phyloP scores from a whole-genome alignment of 2,888 invertebrate genomes.

The Nemapogon koenigi region DNA sequence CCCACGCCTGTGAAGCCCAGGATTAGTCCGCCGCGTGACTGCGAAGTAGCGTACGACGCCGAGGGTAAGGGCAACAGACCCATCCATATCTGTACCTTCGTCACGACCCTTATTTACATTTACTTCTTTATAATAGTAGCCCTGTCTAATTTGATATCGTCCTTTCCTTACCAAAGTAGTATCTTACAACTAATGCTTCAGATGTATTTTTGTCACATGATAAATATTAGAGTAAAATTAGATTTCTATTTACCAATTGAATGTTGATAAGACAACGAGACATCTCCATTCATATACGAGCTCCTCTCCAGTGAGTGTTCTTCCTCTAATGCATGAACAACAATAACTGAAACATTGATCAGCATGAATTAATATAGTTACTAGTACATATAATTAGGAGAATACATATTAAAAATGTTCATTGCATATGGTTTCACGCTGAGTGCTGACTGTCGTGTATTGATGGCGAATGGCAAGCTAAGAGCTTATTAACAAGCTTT shows the following conservation, averaged over 20 bases:
- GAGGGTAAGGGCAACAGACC: constrained; percentile 70
- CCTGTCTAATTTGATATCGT: too few relatives aligned
- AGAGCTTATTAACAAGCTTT: too few relatives aligned
- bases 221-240: too few relatives aligned
- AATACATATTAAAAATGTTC: too few relatives aligned
- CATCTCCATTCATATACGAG: constrained; percentile 46
- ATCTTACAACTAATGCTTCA: too few relatives aligned
- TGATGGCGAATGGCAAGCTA: too few relatives aligned
- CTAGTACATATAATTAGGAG: background rate
- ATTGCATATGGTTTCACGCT: too few relatives aligned
- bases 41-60: constrained; percentile 76
- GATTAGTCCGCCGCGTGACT: constrained; percentile 71
- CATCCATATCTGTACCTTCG: constrained; percentile 45
- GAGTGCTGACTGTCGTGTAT: too few relatives aligned
- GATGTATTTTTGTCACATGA: too few relatives aligned
- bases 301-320: constrained; percentile 40
- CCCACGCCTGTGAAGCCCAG: constrained; percentile 77
- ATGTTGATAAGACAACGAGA: constrained; percentile 42
- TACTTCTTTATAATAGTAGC: too few relatives aligned
- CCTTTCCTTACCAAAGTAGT: too few relatives aligned
- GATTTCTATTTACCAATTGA: too few relatives aligned
- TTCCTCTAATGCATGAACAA: constrained; percentile 19
- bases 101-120: constrained; percentile 29
- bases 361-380: constrained; percentile 11
- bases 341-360: constrained; percentile 6